Evolutionary conservation across 2,113 vertebrate genomes (phyloP).

Genomic region (Onychostruthus taczanowskii): DNA sequence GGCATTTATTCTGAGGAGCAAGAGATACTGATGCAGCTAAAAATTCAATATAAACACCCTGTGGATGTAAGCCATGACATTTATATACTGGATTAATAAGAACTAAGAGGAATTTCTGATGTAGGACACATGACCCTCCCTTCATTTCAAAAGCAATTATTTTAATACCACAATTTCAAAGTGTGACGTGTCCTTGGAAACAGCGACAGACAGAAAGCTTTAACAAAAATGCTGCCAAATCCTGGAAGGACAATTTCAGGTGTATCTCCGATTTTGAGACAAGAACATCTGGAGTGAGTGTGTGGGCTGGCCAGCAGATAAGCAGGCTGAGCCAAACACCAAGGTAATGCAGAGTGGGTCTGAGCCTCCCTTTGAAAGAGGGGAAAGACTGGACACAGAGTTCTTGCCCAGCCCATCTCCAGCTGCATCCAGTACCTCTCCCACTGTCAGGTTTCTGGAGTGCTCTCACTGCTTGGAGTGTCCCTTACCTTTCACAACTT

Average conservation of each 20-base stretch:
- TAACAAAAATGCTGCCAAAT: background rate
- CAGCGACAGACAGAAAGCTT: background rate
- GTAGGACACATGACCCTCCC: background rate
- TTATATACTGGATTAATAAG: constrained; percentile 14
- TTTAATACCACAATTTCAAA: background rate
- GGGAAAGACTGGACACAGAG: background rate
- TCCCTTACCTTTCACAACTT: background rate
- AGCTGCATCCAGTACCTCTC: background rate
- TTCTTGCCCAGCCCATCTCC: background rate
- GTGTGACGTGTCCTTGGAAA: background rate
- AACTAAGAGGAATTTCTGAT: constrained; percentile 44
- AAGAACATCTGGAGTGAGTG: background rate
- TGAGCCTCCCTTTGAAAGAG: background rate
- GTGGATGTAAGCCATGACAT: constrained; percentile 44
- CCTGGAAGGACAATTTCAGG: background rate
- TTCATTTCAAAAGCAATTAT: constrained; percentile 29
- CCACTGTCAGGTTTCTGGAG: background rate
- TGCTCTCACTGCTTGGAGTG: rapidly evolving
- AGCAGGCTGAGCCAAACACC: background rate
- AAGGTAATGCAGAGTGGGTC: background rate
- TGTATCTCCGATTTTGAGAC: background rate
- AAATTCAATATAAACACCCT: constrained; percentile 29
- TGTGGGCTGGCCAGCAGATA: background rate
- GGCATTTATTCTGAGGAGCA: constrained; percentile 40
- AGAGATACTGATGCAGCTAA: constrained; percentile 20